A percentile compares a stretch with the other conserved stretches of the same genome.
Evolutionary conservation across 2,888 invertebrate species (phyloP).

Genomic region (Frankliniella intonsa): DNA sequence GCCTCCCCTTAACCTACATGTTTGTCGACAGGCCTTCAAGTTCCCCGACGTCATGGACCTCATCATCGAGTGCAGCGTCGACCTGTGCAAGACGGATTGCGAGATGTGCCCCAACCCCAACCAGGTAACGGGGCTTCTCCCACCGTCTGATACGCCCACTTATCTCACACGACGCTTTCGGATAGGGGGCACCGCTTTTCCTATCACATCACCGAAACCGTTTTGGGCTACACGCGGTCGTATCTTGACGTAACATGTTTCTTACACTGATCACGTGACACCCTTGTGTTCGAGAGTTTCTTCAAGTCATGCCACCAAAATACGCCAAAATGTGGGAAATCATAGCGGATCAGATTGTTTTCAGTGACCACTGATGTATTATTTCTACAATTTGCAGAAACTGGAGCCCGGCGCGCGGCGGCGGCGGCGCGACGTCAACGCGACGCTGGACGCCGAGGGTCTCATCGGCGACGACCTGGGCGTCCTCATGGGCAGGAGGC

Average conservation of each 20-base stretch:
- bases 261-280: conserved; percentile 7
- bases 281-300: too few relatives aligned
- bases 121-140: conserved; percentile 47
- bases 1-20: background rate
- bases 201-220: background rate
- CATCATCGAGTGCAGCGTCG: conserved; percentile 75
- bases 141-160: background rate
- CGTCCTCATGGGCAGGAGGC: conserved; percentile 1
- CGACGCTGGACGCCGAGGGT: conserved; percentile 43
- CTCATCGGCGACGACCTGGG: background rate
- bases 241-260: background rate
- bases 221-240: too few relatives aligned
- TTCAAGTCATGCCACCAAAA: too few relatives aligned
- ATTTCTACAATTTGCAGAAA: conserved; percentile 32
- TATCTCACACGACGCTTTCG: background rate
- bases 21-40: conserved; percentile 60
- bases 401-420: conserved; percentile 48
- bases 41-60: conserved; percentile 82
- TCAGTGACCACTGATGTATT: background rate
- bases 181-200: background rate
- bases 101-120: conserved; percentile 63
- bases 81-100: conserved; percentile 74
- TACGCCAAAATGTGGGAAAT: too few relatives aligned
- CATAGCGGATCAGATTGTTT: too few relatives aligned
- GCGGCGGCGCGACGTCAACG: conserved; percentile 48